Conservation (phyloP, 2,113 vertebrate species). For the Oenanthe oenanthe region DNA sequence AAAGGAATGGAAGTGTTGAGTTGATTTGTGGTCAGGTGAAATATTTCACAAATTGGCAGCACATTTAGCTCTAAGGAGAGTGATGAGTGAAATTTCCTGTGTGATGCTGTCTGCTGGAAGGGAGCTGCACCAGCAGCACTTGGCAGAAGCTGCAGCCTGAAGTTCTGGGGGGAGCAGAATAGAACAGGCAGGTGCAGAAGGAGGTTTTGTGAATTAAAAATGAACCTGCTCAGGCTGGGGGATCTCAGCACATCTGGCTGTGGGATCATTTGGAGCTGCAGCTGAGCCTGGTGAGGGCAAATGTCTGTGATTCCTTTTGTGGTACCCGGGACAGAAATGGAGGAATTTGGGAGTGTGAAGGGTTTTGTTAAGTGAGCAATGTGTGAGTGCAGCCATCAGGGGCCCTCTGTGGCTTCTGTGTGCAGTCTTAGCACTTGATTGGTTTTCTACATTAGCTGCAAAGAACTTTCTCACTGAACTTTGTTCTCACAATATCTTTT, state of each 20-base stretch:
- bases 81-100: not conserved
- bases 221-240: not conserved
- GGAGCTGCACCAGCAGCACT: not conserved
- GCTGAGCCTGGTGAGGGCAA: not conserved
- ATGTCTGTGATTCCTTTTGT: not conserved
- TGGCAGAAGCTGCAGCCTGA: not conserved
- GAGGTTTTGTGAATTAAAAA: not conserved
- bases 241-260: not conserved
- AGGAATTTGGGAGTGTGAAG: not conserved
- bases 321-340: not conserved
- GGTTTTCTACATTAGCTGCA: rapidly evolving
- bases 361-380: not conserved
- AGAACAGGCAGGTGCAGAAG: not conserved
- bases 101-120: too few relatives aligned
- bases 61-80: not conserved
- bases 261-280: not conserved
- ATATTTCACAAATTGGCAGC: slow-evolving; percentile 2
- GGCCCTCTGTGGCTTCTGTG: not conserved
- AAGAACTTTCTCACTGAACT: not conserved
- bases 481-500: not conserved
- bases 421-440: not conserved
- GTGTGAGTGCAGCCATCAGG: not conserved
- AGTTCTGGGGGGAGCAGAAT: not conserved
- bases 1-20: not conserved
- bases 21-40: not conserved